Evolutionary conservation across 2,888 invertebrate genomes (phyloP).

Genomic region (Tinea semifulvella): DNA sequence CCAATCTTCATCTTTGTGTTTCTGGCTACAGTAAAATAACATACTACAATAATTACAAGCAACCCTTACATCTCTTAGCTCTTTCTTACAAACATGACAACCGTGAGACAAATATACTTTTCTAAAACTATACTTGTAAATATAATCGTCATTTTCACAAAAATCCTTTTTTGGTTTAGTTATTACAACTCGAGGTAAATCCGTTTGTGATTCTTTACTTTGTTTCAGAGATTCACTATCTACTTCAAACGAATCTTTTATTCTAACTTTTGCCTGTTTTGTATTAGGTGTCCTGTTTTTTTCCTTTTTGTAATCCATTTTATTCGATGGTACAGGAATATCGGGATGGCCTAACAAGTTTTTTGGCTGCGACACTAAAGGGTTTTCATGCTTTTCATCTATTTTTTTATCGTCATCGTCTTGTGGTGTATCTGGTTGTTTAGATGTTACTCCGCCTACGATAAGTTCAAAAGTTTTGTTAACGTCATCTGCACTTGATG

Average conservation of each 20-base stretch:
- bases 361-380: slow-evolving; percentile 55
- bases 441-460: slow-evolving; percentile 24
- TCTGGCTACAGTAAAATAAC: slow-evolving; percentile 69
- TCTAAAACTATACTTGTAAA: slow-evolving; percentile 72
- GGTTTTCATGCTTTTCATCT: slow-evolving; percentile 28
- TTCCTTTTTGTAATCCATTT: slow-evolving; percentile 58
- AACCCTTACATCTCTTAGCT: slow-evolving; percentile 34
- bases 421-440: slow-evolving; percentile 33
- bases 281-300: slow-evolving; percentile 53
- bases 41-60: slow-evolving; percentile 65
- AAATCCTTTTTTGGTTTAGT: slow-evolving; percentile 35
- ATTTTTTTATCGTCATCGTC: slow-evolving; percentile 28
- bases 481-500: slow-evolving; percentile 49
- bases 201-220: slow-evolving; percentile 43
- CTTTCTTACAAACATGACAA: slow-evolving; percentile 62
- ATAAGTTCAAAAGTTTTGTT: slow-evolving; percentile 55
- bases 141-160: slow-evolving; percentile 67
- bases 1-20: slow-evolving; percentile 69
- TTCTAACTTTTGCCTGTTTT: slow-evolving; percentile 47
- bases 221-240: slow-evolving; percentile 30
- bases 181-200: slow-evolving; percentile 29
- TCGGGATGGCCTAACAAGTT: slow-evolving; percentile 62
- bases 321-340: slow-evolving; percentile 65
- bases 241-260: slow-evolving; percentile 45
- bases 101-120: slow-evolving; percentile 69